These are phyloP conservation scores for Sebastes iracundus DNA, from an alignment of 2,797 vertebrate species.

Conservation along the genomic window DNA sequence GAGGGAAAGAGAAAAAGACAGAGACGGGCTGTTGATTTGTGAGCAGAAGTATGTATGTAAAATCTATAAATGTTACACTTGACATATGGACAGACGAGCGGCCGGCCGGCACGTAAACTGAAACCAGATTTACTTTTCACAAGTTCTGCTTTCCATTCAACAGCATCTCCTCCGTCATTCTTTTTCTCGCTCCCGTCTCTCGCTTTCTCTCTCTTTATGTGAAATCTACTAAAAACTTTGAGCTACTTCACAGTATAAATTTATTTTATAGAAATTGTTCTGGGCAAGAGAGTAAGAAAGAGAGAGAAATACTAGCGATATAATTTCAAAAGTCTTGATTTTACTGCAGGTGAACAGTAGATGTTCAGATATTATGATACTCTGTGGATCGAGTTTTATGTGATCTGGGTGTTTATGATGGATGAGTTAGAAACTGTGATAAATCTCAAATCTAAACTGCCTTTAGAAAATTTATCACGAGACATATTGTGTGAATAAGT, in stretches of 20 bases:
- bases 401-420: conserved; percentile 51
- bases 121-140: conserved; percentile 64
- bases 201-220: conserved; percentile 23
- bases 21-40: conserved; percentile 45
- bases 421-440: conserved; percentile 51
- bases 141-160: conserved; percentile 44
- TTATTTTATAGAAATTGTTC: conserved; percentile 49
- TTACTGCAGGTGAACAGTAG: conserved; percentile 50
- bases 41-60: conserved; percentile 50
- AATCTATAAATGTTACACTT: conserved; percentile 55
- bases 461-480: conserved; percentile 9
- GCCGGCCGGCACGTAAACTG: conserved; percentile 46
- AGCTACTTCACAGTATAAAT: conserved; percentile 42
- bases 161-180: conserved; percentile 25
- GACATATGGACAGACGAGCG: conserved; percentile 48
- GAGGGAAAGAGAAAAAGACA: neutral
- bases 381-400: conserved; percentile 39
- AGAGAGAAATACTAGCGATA: neutral
- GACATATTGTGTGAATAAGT: conserved; percentile 37
- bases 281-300: neutral
- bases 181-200: neutral
- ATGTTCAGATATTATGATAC: conserved; percentile 44
- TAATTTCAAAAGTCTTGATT: conserved; percentile 34
- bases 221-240: conserved; percentile 44
- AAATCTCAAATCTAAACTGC: conserved; percentile 15